These are phyloP conservation scores for Setipinna tenuifilis DNA, from an alignment of 2,797 vertebrate species.

Conservation along the genomic window DNA sequence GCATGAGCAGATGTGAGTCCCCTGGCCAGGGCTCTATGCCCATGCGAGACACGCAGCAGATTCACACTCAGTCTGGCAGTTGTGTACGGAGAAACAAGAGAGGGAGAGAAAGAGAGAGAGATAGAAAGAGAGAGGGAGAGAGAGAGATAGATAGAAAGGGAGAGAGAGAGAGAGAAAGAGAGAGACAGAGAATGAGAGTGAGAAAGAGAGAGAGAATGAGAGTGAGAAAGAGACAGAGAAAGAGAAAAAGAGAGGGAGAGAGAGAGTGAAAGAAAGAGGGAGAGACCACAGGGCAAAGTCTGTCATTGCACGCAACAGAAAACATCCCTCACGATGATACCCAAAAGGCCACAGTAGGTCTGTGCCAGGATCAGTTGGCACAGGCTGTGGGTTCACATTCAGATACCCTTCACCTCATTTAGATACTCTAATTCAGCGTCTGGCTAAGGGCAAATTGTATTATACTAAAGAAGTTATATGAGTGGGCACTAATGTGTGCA, in stretches of 20 bases:
- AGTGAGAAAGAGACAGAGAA: too few relatives aligned
- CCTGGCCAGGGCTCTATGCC: background rate
- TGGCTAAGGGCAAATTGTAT: background rate
- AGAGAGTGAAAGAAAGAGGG: too few relatives aligned
- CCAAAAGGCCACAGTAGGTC: background rate
- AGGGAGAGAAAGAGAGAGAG: too few relatives aligned
- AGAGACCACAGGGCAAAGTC: slow-evolving; percentile 1
- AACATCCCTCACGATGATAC: background rate
- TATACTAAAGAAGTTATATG: background rate
- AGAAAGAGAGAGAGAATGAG: too few relatives aligned
- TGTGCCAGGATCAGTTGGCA: slow-evolving; percentile 1
- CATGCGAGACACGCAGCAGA: background rate
- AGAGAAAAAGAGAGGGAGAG: too few relatives aligned
- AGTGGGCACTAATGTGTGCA: background rate
- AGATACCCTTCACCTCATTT: background rate
- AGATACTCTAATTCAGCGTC: background rate
- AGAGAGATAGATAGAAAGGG: too few relatives aligned
- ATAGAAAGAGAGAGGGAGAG: too few relatives aligned
- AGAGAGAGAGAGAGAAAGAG: background rate
- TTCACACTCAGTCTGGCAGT: slow-evolving; percentile 6
- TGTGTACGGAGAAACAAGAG: background rate
- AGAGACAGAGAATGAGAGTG: too few relatives aligned
- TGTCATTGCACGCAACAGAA: background rate
- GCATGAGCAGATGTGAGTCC: background rate
- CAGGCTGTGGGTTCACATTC: background rate